phyloP scores from a whole-genome alignment of 2,888 invertebrate genomes.

The Eupithecia tripunctaria region DNA sequence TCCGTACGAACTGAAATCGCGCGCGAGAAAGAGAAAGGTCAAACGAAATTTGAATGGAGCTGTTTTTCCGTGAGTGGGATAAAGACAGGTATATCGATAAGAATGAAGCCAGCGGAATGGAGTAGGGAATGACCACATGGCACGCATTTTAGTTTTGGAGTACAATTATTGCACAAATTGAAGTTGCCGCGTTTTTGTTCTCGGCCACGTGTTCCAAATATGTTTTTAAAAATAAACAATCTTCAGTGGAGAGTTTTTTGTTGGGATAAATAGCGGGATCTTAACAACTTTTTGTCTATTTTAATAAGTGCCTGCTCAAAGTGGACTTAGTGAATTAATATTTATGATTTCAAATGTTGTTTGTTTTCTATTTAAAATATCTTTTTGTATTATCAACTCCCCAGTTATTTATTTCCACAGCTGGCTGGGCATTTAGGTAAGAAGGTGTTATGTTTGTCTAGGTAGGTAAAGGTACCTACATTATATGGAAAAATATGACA shows the following conservation, averaged over 20 bases:
- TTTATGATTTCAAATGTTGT: background rate
- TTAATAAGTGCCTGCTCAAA: slow-evolving; percentile 37
- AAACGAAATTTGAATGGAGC: slow-evolving; percentile 57
- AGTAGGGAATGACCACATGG: slow-evolving; percentile 80
- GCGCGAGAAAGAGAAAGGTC: slow-evolving; percentile 69
- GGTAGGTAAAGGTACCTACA: no score
- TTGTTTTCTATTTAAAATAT: background rate
- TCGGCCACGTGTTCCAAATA: slow-evolving; percentile 71
- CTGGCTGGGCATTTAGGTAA: no score
- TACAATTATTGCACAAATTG: slow-evolving; percentile 76
- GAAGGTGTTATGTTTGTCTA: background rate
- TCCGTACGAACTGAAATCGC: slow-evolving; percentile 65
- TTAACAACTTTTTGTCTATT: slow-evolving; percentile 43
- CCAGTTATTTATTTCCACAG: no score
- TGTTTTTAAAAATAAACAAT: slow-evolving; percentile 58
- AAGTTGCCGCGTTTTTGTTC: slow-evolving; percentile 77
- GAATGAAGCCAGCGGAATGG: slow-evolving; percentile 70
- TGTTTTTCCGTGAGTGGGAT: slow-evolving; percentile 48
- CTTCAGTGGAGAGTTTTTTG: slow-evolving; percentile 46
- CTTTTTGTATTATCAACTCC: background rate
- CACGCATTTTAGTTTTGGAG: slow-evolving; percentile 67
- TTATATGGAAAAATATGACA: no score
- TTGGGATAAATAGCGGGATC: slow-evolving; percentile 39
- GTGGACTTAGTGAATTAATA: slow-evolving; percentile 5
- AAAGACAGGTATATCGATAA: slow-evolving; percentile 54